phyloP scores from a whole-genome alignment of 1,140 invertebrate genomes.

The Chionoecetes opilio region DNA sequence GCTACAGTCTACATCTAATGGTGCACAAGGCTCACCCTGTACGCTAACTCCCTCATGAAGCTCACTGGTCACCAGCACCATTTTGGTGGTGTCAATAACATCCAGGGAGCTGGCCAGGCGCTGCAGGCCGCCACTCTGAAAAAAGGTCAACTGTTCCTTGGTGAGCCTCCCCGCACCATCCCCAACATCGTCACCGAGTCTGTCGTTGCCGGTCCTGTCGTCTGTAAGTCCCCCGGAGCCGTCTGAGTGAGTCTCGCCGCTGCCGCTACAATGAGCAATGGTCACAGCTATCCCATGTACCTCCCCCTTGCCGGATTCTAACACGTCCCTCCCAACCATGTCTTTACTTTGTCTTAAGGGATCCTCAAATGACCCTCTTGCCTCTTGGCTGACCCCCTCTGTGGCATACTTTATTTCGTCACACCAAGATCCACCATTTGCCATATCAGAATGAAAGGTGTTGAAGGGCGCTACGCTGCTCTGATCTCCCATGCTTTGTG shows the following conservation, averaged over 20 bases:
- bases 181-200: background rate
- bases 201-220: slow-evolving; percentile 32
- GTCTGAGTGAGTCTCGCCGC: background rate
- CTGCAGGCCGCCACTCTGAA: slow-evolving; percentile 72
- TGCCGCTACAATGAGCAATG: no score
- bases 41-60: background rate
- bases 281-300: slow-evolving; percentile 5
- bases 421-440: no score
- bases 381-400: no score
- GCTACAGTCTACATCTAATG: slow-evolving; percentile 58
- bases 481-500: no score
- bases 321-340: no score
- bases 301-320: no score
- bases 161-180: background rate
- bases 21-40: slow-evolving; percentile 22
- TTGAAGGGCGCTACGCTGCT: no score
- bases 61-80: slow-evolving; percentile 61
- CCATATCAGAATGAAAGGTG: no score
- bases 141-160: slow-evolving; percentile 65
- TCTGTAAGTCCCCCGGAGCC: slow-evolving; percentile 30
- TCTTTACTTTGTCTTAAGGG: no score
- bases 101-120: slow-evolving; percentile 52
- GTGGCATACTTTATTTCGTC: no score
- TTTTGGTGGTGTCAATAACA: slow-evolving; percentile 46
- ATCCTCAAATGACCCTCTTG: no score